Conservation (phyloP, 2,797 vertebrate species). For the Caiman crocodilus region DNA sequence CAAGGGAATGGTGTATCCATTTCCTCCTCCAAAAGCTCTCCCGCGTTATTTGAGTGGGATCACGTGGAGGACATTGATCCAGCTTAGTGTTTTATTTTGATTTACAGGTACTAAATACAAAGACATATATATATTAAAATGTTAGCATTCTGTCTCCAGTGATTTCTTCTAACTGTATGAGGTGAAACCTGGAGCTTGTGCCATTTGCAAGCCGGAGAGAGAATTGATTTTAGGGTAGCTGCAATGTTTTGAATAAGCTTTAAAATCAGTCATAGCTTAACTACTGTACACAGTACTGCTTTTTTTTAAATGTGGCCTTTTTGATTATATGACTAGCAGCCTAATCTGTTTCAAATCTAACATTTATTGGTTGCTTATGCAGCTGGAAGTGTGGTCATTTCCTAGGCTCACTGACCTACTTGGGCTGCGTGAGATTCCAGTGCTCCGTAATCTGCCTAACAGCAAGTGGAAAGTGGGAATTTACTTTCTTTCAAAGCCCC, state of each 20-base stretch:
- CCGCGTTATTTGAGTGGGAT: neutral
- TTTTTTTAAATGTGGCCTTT: neutral
- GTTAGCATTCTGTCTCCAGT: neutral
- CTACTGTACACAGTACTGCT: neutral
- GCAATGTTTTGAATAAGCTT: neutral
- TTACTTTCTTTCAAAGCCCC: neutral
- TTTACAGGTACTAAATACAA: neutral
- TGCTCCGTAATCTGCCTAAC: neutral
- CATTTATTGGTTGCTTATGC: rapidly evolving
- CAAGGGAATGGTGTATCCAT: neutral
- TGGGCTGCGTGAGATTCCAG: rapidly evolving
- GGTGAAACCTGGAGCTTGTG: neutral
- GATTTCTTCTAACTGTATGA: neutral
- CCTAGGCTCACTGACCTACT: neutral
- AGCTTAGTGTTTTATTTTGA: neutral
- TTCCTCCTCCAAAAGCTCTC: neutral
- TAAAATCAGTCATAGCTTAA: neutral
- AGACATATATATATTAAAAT: neutral
- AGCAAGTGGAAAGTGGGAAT: neutral
- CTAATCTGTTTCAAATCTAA: neutral
- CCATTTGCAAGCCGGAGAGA: neutral
- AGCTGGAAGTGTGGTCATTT: neutral
- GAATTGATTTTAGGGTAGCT: neutral
- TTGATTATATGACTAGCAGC: neutral
- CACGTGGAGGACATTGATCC: neutral